Evolutionary conservation across 2,888 invertebrate genomes (phyloP), one percentile per base, ranked within the genome.

Genomic region (Agonopterix arenella): DNA sequence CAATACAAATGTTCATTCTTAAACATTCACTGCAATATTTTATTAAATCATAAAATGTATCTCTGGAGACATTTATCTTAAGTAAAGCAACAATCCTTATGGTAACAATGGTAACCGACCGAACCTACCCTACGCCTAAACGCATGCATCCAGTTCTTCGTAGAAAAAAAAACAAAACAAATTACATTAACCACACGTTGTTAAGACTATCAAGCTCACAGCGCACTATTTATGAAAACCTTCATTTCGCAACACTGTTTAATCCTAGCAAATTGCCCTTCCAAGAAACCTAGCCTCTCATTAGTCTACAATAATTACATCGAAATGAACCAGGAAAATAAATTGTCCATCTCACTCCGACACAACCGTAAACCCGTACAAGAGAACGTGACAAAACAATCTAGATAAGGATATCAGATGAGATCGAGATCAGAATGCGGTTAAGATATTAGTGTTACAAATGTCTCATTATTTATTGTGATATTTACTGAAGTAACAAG

Each of bases 381-480:
- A 65, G 60, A 63, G 69, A 76, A 70, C 74, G 77, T 73, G 78
- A 80, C 71, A 76, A 73, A 72, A 50, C 61, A 73, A 84, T 83
- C 80, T 70, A 76, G 81, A 81, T 83, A 80, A 70, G 45, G 49
- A 51, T 73, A 75, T 79, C 73, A 74, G 81, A 79, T 77, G 72
- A 72, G 76, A 84, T 84, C 75, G 65, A 69, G 74, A 84, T 83
- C 78, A 73, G 69, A 70, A 28, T 28, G 28, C 72, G 60, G 71
- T 68, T 73, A 60, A 76, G 77, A 73, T 76, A 80, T 79, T 72
- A 73, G 71, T 70, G 77, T 73, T 73, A 76, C 75, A 75, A 75
- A 70, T 70, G 70, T 70, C 70, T 73, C 66, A 73, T 83, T 82
- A 80, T 80, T 76, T 80, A 74, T 77, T 76, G 74, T 73, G 60